Evolutionary conservation across 2,797 vertebrate genomes (phyloP).

Genomic region (Characodon lateralis): DNA sequence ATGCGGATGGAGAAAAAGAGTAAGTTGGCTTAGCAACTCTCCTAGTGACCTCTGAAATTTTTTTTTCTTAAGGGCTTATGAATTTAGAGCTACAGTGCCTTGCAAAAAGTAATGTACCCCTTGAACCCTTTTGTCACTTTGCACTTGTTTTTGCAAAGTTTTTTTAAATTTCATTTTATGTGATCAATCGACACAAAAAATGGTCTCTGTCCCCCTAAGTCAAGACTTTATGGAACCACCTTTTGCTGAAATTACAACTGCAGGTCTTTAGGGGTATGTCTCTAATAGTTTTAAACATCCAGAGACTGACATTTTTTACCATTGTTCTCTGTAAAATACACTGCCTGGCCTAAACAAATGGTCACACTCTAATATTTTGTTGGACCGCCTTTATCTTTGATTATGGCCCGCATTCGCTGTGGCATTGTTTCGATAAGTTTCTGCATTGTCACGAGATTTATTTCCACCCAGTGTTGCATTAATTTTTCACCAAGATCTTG

Average conservation of each 20-base stretch:
- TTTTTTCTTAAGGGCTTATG: constrained; percentile 41
- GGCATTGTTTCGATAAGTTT: too few relatives aligned
- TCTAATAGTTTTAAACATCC: too few relatives aligned
- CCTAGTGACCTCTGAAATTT: constrained; percentile 54
- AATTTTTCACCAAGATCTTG: too few relatives aligned
- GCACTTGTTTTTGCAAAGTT: not conserved
- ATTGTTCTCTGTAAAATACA: too few relatives aligned
- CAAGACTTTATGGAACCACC: not conserved
- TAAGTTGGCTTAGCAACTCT: constrained; percentile 59
- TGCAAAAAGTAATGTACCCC: not conserved
- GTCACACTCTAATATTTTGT: too few relatives aligned
- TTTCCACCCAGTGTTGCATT: too few relatives aligned
- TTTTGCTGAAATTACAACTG: not conserved
- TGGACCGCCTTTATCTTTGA: too few relatives aligned
- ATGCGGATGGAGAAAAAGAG: constrained; percentile 60
- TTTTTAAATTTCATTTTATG: not conserved
- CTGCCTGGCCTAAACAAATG: too few relatives aligned
- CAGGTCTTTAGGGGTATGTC: too few relatives aligned
- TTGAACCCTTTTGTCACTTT: not conserved
- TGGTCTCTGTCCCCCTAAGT: not conserved
- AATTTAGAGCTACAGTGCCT: constrained; percentile 9
- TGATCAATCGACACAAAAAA: not conserved
- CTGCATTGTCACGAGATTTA: too few relatives aligned
- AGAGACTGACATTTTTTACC: too few relatives aligned
- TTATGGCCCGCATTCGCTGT: too few relatives aligned